Evolutionary conservation across 2,113 vertebrate genomes (phyloP).

Genomic region (Aplodontia rufa): DNA sequence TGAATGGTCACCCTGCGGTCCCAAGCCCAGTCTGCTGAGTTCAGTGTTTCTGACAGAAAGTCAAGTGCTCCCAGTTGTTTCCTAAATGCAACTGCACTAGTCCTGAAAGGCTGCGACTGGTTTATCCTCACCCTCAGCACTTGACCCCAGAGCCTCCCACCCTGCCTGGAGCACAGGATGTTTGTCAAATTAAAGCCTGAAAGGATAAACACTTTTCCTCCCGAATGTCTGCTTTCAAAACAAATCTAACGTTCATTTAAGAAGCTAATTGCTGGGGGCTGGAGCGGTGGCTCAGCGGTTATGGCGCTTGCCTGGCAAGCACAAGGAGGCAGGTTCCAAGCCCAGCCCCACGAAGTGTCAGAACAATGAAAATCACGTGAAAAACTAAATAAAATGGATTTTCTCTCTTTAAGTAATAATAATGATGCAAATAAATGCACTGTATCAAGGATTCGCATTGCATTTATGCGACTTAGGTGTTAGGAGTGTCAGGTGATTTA

Average conservation of each 20-base stretch:
- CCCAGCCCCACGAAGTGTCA: too few species aligned
- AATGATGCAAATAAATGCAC: too few species aligned
- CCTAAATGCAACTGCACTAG: fast-evolving
- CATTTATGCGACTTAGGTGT: too few species aligned
- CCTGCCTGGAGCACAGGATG: fast-evolving
- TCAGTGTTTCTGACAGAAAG: not conserved
- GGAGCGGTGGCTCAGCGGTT: too few species aligned
- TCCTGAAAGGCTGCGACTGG: not conserved
- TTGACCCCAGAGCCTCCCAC: not conserved
- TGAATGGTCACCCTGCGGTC: not conserved
- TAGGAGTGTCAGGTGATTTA: not conserved
- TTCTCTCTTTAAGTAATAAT: too few species aligned
- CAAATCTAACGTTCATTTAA: not conserved
- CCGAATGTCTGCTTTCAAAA: not conserved
- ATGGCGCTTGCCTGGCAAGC: too few species aligned
- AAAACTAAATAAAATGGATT: too few species aligned
- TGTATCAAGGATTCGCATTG: too few species aligned
- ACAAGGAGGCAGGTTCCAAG: too few species aligned
- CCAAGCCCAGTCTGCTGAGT: not conserved
- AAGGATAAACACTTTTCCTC: not conserved
- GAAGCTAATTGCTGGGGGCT: fast-evolving
- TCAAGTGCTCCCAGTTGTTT: not conserved
- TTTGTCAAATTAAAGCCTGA: not conserved
- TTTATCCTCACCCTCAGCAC: fast-evolving
- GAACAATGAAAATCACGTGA: too few species aligned